phyloP scores from a whole-genome alignment of 2,888 invertebrate species.

The Apamea monoglypha region DNA sequence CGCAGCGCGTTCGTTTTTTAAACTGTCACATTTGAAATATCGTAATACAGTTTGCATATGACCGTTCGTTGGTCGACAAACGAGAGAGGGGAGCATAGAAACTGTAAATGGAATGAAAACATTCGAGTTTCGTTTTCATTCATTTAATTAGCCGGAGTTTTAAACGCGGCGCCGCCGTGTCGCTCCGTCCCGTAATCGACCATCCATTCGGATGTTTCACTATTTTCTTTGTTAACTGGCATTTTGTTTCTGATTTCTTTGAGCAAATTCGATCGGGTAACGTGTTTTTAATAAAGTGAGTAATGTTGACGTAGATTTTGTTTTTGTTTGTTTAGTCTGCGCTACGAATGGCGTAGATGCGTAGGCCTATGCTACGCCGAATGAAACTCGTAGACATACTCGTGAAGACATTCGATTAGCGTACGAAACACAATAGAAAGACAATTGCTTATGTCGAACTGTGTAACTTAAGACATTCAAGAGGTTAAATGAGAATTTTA shows the following conservation, averaged over 20 bases:
- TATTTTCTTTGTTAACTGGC: slow-evolving; percentile 69
- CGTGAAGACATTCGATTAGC: background rate
- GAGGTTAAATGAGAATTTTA: slow-evolving; percentile 20
- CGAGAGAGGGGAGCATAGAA: slow-evolving; percentile 77
- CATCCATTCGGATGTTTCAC: slow-evolving; percentile 78
- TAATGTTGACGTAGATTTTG: slow-evolving; percentile 19
- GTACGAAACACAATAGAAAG: too few species aligned
- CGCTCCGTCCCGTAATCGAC: slow-evolving; percentile 79
- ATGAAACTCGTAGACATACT: too few species aligned
- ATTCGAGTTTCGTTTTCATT: slow-evolving; percentile 89
- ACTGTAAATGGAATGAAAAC: slow-evolving; percentile 89
- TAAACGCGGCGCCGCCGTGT: slow-evolving; percentile 84
- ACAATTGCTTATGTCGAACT: too few species aligned
- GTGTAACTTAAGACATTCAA: too few species aligned
- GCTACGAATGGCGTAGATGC: slow-evolving; percentile 33
- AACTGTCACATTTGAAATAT: slow-evolving; percentile 74
- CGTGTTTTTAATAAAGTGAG: slow-evolving; percentile 51
- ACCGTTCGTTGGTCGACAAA: slow-evolving; percentile 73
- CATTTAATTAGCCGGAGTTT: slow-evolving; percentile 88
- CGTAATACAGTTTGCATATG: slow-evolving; percentile 81
- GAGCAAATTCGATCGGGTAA: slow-evolving; percentile 61
- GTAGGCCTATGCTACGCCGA: slow-evolving; percentile 24
- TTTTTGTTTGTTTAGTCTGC: slow-evolving; percentile 28
- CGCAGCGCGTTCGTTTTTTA: slow-evolving; percentile 64
- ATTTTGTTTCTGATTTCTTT: slow-evolving; percentile 65